Evolutionary conservation across 2,888 invertebrate species (phyloP).

Genomic region (Disparrhopalites patrizii): DNA sequence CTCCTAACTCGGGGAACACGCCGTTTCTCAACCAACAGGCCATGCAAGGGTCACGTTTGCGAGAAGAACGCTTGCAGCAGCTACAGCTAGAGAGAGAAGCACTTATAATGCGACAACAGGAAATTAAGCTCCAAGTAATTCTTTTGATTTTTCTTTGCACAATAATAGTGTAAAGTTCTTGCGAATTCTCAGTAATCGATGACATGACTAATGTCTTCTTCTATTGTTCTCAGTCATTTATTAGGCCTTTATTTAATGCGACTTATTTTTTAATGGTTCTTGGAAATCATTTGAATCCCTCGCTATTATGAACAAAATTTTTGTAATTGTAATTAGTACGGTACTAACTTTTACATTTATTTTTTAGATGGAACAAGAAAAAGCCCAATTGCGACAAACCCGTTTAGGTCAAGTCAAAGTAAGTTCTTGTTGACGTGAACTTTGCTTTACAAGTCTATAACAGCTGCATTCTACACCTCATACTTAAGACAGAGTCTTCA

Average conservation of each 20-base stretch:
- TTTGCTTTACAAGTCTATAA: too few species aligned
- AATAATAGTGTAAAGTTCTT: not conserved
- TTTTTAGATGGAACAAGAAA: conserved; percentile 49
- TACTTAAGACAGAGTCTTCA: too few species aligned
- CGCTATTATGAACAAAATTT: not conserved
- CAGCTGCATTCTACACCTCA: too few species aligned
- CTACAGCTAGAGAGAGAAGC: conserved; percentile 83
- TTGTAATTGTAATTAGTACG: not conserved
- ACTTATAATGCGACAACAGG: conserved; percentile 82
- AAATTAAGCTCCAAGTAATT: conserved; percentile 76
- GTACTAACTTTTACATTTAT: too few species aligned
- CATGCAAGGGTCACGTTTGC: conserved; percentile 59
- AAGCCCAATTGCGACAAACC: conserved; percentile 45
- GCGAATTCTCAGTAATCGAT: not conserved
- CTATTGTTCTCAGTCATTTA: not conserved
- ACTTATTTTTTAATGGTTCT: not conserved
- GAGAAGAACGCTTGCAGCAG: conserved; percentile 73
- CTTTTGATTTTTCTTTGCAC: not conserved
- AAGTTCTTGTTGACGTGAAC: conserved; percentile 6
- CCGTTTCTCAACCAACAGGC: conserved; percentile 38
- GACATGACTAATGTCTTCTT: not conserved
- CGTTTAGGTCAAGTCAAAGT: conserved; percentile 37
- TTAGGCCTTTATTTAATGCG: too few species aligned
- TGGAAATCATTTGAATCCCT: not conserved
- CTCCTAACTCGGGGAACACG: conserved; percentile 26